Conservation (phyloP, 1,140 invertebrate species). For the Choristoneura fumiferana region DNA sequence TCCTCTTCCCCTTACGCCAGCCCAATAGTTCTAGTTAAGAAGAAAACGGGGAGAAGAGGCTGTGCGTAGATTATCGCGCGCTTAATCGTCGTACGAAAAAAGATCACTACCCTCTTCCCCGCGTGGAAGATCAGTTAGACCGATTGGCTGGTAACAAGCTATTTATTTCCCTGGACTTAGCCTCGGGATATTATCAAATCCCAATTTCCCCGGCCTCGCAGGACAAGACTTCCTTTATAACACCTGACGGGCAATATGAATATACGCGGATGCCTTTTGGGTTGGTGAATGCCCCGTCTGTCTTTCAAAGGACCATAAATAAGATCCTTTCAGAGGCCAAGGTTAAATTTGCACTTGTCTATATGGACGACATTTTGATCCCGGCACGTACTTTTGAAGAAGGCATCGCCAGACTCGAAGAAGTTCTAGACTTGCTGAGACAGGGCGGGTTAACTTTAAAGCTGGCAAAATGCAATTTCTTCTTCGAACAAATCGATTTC, state of each 20-base stretch:
- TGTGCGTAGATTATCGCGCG: background rate
- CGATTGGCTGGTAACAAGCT: background rate
- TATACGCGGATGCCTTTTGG: background rate
- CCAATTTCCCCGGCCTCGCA: background rate
- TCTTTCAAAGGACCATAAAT: background rate
- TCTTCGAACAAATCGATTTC: conserved; percentile 36
- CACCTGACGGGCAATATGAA: background rate
- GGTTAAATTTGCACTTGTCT: background rate
- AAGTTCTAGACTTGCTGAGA: conserved; percentile 30
- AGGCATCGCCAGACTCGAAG: conserved; percentile 29
- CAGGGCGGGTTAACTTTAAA: conserved; percentile 42
- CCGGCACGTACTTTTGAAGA: conserved; percentile 30
- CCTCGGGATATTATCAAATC: background rate
- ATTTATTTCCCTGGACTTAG: background rate
- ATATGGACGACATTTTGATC: conserved; percentile 38
- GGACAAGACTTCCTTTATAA: background rate
- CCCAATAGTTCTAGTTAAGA: background rate
- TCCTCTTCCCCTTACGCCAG: background rate
- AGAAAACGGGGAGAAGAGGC: background rate
- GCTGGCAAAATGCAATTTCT: conserved; percentile 45
- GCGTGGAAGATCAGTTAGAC: background rate
- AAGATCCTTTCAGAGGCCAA: background rate
- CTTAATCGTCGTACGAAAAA: background rate
- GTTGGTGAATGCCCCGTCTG: background rate
- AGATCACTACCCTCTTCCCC: background rate